Base-by-base conservation (phyloP, 2,888 invertebrate species). In the Ganaspis brasiliensis region DNA sequence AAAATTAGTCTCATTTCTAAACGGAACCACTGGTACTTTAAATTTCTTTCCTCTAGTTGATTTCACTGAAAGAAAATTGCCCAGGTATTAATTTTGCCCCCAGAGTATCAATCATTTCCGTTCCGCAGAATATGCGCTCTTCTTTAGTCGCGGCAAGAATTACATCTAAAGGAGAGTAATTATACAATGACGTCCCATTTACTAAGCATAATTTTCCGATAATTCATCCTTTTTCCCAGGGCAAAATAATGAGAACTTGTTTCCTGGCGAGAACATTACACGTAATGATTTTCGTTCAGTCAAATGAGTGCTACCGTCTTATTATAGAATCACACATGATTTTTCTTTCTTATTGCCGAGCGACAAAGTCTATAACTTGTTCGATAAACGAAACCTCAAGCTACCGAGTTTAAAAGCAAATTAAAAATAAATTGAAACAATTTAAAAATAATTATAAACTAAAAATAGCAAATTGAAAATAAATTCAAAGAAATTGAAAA, bases 241-340 rank as follows among this genome's bases (percentile, higher is more conserved):
- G 19, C n/a, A 35, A 16, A 31, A 35, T 61, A 35, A 35, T 61
- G 35, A 61, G 10, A 35, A 61, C 59, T 61, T 35, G 59, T 61
- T 61, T 61, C 16, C 59, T n/a, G n/a, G 59, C 59, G 35, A 61
- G 59, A 61, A 61, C 16, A 61, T 61, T 61, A 61, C 8, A 10
- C 5, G 8, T 26, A 9, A 4, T 35, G 5, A 24, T 26, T n/a
- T 12, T 14, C 14, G 2, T 9, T n/a, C n/a, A n/a, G n/a, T n/a
- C n/a, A n/a, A 8, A 24, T 8, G 3, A n/a, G 3, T 57, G 31
- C 31, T 31, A 59, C 31, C 31, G n/a, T 31, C 26, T 31, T 56
- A 2, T 56, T 24, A 2, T 10, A 16, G 8, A 49, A 1, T 12
- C 1, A 49, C 3, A 49, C 6, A 3, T 49, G 3, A 6, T 49